phyloP scores from a whole-genome alignment of 1,140 invertebrate species.

The Pogonus chalceus region DNA sequence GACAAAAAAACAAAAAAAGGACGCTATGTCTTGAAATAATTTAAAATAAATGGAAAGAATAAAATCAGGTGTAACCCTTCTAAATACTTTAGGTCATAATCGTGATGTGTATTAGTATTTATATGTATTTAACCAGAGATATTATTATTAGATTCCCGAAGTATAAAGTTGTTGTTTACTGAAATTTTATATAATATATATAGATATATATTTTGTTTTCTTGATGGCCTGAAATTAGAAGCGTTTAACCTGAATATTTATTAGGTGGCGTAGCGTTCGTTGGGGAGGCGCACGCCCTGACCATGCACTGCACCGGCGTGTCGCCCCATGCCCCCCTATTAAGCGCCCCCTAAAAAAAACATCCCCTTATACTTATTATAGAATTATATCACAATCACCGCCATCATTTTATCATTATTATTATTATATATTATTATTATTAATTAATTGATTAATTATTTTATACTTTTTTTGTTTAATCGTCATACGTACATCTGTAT shows the following conservation, averaged over 20 bases:
- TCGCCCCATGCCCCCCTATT: neutral
- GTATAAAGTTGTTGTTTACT: constrained; percentile 33
- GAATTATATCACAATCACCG: constrained; percentile 1
- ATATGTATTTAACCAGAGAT: constrained; percentile 6
- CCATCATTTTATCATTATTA: constrained; percentile 9
- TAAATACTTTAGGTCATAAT: neutral
- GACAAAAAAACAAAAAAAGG: constrained; percentile 8
- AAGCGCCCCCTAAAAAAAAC: neutral
- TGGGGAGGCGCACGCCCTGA: neutral
- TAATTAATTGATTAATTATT: constrained; percentile 5
- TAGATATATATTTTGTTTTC: constrained; percentile 38
- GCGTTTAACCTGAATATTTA: neutral
- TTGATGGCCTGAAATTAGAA: neutral
- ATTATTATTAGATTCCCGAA: constrained; percentile 3
- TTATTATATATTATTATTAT: neutral
- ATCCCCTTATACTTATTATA: neutral
- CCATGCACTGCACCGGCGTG: constrained; percentile 3
- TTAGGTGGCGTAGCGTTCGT: constrained; percentile 1
- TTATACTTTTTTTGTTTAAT: constrained; percentile 26
- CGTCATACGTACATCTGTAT: constrained; percentile 31
- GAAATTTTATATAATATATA: constrained; percentile 42
- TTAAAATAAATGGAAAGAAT: no score
- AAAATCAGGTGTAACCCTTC: no score
- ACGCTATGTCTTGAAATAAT: no score
- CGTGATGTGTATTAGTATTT: constrained; percentile 4